phyloP scores from a whole-genome alignment of 2,113 vertebrate species.

The Phrynocephalus versicolor region DNA sequence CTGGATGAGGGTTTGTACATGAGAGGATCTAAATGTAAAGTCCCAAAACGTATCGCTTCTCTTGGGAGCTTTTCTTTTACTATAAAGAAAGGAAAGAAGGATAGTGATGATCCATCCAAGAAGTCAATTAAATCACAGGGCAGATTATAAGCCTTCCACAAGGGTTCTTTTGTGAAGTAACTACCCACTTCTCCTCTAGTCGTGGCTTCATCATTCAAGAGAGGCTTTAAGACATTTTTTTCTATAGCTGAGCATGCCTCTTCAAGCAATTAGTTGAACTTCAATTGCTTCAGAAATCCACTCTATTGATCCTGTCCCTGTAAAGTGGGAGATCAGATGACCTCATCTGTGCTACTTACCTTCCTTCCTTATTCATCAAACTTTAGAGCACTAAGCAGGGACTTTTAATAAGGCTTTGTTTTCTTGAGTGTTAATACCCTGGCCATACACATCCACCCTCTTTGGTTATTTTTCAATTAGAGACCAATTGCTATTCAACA shows the following conservation, averaged over 20 bases:
- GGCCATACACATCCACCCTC: too few species aligned
- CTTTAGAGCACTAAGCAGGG: not conserved
- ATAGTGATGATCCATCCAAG: not conserved
- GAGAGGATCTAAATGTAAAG: not conserved
- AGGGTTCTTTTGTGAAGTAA: conserved; percentile 14
- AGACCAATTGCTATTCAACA: not conserved
- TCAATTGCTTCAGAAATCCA: conserved; percentile 57
- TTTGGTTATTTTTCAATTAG: not conserved
- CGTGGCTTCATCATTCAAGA: not conserved
- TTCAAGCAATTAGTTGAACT: conserved; percentile 48
- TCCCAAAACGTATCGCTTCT: not conserved
- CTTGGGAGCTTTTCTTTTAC: not conserved
- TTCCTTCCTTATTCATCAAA: not conserved
- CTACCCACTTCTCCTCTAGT: not conserved
- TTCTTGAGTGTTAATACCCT: not conserved
- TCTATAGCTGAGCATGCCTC: not conserved
- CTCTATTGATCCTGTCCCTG: conserved; percentile 47
- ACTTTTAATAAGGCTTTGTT: not conserved
- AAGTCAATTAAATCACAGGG: not conserved
- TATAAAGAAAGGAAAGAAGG: not conserved
- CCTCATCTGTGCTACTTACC: not conserved
- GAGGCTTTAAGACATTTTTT: conserved; percentile 3
- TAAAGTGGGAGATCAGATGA: conserved; percentile 39
- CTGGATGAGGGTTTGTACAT: not conserved
- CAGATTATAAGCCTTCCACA: not conserved